phyloP scores from a whole-genome alignment of 2,888 invertebrate species.

The Aphodius granarius region DNA sequence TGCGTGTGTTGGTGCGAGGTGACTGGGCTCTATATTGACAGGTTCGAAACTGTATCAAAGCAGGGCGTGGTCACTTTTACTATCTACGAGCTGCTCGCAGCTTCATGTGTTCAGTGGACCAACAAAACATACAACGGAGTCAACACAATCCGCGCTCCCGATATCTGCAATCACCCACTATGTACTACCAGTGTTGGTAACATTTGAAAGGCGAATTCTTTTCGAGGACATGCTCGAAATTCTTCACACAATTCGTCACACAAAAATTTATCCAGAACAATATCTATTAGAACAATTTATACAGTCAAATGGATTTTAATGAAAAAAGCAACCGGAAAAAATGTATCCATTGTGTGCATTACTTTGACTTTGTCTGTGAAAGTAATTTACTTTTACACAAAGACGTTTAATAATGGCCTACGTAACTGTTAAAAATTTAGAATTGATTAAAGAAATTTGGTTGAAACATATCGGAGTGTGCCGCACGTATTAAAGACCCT shows the following conservation, averaged over 20 bases:
- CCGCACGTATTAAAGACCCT: no score
- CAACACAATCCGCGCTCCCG: background rate
- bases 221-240: background rate
- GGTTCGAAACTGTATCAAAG: slow-evolving; percentile 29
- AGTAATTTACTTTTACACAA: no score
- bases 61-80: slow-evolving; percentile 41
- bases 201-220: background rate
- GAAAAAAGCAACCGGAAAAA: no score
- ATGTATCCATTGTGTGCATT: no score
- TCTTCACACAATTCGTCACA: background rate
- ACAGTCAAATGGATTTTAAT: no score
- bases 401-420: no score
- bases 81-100: slow-evolving; percentile 29
- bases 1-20: background rate
- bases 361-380: no score
- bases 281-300: no score
- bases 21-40: slow-evolving; percentile 23
- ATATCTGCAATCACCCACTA: background rate
- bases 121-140: background rate
- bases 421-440: no score
- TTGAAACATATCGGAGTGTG: no score
- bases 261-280: background rate
- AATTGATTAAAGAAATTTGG: no score
- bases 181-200: background rate
- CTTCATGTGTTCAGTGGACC: background rate